Evolutionary conservation across 2,888 invertebrate species (phyloP).

Genomic region (Criorhina ranunculi): DNA sequence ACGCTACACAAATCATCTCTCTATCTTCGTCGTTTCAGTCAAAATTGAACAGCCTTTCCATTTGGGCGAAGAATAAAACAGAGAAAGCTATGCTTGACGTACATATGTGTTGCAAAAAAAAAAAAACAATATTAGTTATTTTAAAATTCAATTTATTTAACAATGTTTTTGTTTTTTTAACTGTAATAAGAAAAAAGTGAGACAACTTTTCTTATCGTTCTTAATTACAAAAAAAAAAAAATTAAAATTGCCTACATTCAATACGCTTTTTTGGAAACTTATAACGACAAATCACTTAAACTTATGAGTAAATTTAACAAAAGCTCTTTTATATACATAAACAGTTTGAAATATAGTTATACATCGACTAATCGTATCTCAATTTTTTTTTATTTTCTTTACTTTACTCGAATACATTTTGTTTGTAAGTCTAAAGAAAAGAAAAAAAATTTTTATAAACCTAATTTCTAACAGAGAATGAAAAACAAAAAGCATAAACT

Average conservation of each 20-base stretch:
- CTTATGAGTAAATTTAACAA: conserved; percentile 53
- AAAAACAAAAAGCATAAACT: background rate
- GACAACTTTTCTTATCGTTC: conserved; percentile 17
- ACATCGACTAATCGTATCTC: background rate
- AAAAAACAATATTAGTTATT: background rate
- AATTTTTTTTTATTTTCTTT: background rate
- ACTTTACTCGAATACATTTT: conserved; percentile 28
- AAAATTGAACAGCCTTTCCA: too few species aligned
- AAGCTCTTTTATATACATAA: conserved; percentile 43
- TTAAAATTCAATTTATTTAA: conserved; percentile 31
- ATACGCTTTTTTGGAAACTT: conserved; percentile 28
- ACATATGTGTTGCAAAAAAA: conserved; percentile 4
- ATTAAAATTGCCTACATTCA: conserved; percentile 17
- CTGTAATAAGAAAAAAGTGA: conserved; percentile 37
- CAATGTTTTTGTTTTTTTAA: conserved; percentile 16
- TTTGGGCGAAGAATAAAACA: too few species aligned
- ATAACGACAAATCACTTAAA: conserved; percentile 63
- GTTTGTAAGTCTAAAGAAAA: conserved; percentile 18
- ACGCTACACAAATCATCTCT: too few species aligned
- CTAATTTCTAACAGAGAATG: conserved; percentile 29
- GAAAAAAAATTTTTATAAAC: conserved; percentile 1
- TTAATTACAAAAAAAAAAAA: conserved; percentile 14
- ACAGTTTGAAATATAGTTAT: conserved; percentile 18
- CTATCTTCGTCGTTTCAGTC: too few species aligned
- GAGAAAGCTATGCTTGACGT: too few species aligned